A percentile compares a stretch with the other conserved stretches of the same genome.
Conservation (phyloP, 2,113 vertebrate genomes). For the Ctenodactylus gundi region DNA sequence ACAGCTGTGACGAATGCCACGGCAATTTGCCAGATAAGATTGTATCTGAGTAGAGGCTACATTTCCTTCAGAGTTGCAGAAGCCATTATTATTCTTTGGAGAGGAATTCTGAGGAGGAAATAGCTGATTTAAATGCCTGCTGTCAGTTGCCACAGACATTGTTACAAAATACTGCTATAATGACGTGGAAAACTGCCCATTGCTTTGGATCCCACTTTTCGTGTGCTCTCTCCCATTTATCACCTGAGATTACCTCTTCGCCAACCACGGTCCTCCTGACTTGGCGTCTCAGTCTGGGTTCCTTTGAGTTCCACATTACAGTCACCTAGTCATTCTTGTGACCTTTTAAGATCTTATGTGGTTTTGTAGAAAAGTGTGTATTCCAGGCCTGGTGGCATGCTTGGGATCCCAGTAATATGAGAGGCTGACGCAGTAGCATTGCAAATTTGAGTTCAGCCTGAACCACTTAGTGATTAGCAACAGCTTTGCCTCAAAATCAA, state of each 20-base stretch:
- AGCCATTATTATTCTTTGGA: conserved; percentile 78
- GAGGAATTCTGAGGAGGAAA: conserved; percentile 79
- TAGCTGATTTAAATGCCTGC: conserved; percentile 76
- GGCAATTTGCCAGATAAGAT: conserved; percentile 76
- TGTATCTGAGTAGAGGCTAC: conserved; percentile 67
- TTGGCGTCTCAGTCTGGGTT: neutral
- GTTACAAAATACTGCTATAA: conserved; percentile 76
- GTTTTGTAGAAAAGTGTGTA: neutral
- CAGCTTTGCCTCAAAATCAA: no score
- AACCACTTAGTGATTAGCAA: no score
- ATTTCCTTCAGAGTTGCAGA: conserved; percentile 69
- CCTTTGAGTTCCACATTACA: neutral
- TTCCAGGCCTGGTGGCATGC: no score
- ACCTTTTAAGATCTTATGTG: neutral
- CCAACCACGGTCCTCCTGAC: neutral
- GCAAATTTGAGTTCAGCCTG: no score
- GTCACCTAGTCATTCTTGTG: neutral
- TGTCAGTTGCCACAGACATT: conserved; percentile 77
- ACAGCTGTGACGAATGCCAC: conserved; percentile 75
- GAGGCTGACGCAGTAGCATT: no score
- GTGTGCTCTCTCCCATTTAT: conserved; percentile 26
- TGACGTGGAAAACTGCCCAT: conserved; percentile 69
- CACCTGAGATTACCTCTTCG: neutral
- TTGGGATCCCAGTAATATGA: no score
- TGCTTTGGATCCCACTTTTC: conserved; percentile 49